Base-by-base conservation (phyloP, 2,113 vertebrate genomes). In the Mastomys coucha region DNA sequence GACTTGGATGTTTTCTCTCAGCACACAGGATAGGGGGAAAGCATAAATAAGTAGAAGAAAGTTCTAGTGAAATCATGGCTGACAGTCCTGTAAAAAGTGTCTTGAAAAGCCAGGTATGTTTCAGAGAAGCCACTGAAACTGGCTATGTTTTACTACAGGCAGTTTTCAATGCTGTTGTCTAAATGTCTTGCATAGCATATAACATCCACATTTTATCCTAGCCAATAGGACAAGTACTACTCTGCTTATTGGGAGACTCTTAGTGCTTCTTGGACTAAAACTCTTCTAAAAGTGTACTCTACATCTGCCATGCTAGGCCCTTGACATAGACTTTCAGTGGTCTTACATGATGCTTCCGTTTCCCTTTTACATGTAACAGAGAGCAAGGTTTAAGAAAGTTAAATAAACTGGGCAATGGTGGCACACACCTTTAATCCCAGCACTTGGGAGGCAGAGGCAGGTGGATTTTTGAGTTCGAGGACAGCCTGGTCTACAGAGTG, bases 21-120 rank as follows among this genome's bases (percentile, higher is more conserved):
- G 49, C 49, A 39, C 9, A 75, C 0, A 69, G 73, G 73, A 78
- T 4, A 69, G 53, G 28, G 33, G 31, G 20, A 87, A 89, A 87
- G 67, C 49, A 81, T 51, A 82, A 95, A 91, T 84, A 84, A 80
- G 17, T 10, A 49, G 26, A 45, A 91, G 89, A 84, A 73, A 24
- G 28, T 45, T 49, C 58, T 28, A 89, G 72, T n/a, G 80, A 92
- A 96, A 81, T 60, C 70, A 92, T 28, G 22, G 65, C 13, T 45
- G 75, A 81, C 39, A 28, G 70, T 42, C 33, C 60, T 75, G 45
- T 65, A 76, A 65, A 84, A 72, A 45, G 19, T 58, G 49, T 90
- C 56, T 39, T 69, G 8, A 78, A 82, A 94, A 84, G 69, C 14
- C 33, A 16, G 63, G 28, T 31, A 14, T 93, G 33, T 24, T 88